Percentiles rank a stretch among this genome's conserved stretches.
These are phyloP conservation scores for Corapipo altera DNA, from an alignment of 2,113 vertebrate genomes.

Conservation along the genomic window DNA sequence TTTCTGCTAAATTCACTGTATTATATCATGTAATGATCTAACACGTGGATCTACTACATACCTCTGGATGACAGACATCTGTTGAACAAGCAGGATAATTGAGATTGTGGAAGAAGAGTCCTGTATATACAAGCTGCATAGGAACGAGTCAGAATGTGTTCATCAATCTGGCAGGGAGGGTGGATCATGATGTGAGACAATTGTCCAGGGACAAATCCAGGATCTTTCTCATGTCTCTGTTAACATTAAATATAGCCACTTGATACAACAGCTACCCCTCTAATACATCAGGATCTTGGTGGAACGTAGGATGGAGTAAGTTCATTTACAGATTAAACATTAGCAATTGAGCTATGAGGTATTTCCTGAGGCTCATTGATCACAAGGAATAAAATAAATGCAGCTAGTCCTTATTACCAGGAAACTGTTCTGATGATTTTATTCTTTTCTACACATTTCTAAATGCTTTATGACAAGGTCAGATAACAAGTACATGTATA, in stretches of 20 bases:
- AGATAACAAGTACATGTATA: background rate
- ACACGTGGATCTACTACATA: background rate
- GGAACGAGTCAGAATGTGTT: background rate
- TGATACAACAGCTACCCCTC: background rate
- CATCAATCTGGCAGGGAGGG: accelerated
- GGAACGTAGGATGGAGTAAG: background rate
- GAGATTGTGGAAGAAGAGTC: background rate
- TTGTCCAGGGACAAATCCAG: background rate
- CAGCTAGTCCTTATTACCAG: conserved; percentile 21
- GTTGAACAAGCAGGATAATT: background rate
- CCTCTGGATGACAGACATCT: background rate
- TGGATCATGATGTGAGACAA: background rate
- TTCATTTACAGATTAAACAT: conserved; percentile 33
- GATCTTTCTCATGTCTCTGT: background rate
- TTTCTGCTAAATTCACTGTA: background rate
- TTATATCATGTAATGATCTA: background rate
- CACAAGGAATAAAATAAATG: conserved; percentile 6
- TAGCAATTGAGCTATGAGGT: background rate
- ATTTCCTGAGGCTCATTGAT: conserved; percentile 26
- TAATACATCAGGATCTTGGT: background rate
- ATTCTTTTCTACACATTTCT: background rate
- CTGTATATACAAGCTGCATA: background rate
- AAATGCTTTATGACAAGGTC: conserved; percentile 7
- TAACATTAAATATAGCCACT: background rate
- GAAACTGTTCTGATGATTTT: conserved; percentile 25